Evolutionary conservation across 2,888 invertebrate species (phyloP), one percentile per base, ranked within the genome.

Genomic region (Drosophila algonquin): DNA sequence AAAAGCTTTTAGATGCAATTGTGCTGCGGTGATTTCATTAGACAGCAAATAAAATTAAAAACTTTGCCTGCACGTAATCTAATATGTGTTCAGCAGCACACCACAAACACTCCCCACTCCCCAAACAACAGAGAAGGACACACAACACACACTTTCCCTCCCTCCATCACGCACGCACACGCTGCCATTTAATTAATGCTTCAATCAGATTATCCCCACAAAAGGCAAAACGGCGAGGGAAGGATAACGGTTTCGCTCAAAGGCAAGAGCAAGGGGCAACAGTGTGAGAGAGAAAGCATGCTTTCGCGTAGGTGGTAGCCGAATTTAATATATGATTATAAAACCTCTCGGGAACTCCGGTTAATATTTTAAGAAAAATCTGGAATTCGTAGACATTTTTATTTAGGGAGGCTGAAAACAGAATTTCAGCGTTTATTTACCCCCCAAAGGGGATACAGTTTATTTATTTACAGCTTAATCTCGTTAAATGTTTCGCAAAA

Each of bases 11-110:
- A 70, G 80, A 80, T 73, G 62, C 51, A 35, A 70, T 55, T 45
- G 63, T 57, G 54, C 46, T 78, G 78, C 75, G 72, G 63, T 85
- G 76, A 85, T 81, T 85, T 78, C 80, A 80, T 82, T 81, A 82
- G 74, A 69, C 83, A 73, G 70, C 79, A 82, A 82, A 82, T 68
- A 82, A 77, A 82, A 85, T 82, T 85, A 82, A 82, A 82, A 62
- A 80, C 79, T 77, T 85, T 82, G 80, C 85, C 14, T 82, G 79
- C 80, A 75, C 71, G 67, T 82, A 85, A 82, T 85, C 75, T 79
- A 82, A 82, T 79, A 80, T 76, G 63, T 30, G 63, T 30, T 30
- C 30, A 8, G 30, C 30, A 8, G 30, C 7, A 8, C 30, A 30
- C 8, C 7, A 30, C 7, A 8, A 30, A 30, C 30, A 8, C 0